Evolutionary conservation across 2,888 invertebrate genomes (phyloP).

Genomic region (Tineola bisselliella): DNA sequence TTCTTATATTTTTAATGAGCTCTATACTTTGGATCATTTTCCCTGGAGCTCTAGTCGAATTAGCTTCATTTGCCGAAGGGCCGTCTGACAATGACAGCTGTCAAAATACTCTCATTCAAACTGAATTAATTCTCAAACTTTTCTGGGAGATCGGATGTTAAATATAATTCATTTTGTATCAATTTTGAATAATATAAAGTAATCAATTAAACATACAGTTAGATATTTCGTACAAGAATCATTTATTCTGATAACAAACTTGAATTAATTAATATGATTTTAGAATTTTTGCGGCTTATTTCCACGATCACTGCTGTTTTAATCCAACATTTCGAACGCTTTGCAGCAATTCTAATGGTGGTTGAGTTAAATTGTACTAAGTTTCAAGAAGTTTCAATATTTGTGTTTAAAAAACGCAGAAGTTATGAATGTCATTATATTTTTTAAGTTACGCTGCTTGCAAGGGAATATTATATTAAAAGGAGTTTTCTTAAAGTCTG

Average conservation of each 20-base stretch:
- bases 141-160: constrained; percentile 19
- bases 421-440: too few species aligned
- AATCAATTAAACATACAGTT: not conserved
- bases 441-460: not conserved
- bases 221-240: not conserved
- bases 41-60: constrained; percentile 25
- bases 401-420: too few species aligned
- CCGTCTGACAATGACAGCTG: constrained; percentile 52
- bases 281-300: too few species aligned
- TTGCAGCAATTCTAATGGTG: too few species aligned
- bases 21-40: not conserved
- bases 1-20: not conserved
- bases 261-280: too few species aligned
- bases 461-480: not conserved
- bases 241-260: too few species aligned
- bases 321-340: too few species aligned
- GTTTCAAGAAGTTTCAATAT: too few species aligned
- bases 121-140: constrained; percentile 29
- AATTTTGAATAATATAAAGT: constrained; percentile 2
- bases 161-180: constrained; percentile 18
- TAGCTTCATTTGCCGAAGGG: constrained; percentile 59
- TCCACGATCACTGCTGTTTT: too few species aligned
- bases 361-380: not conserved
- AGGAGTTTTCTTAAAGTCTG: constrained; percentile 40
- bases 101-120: constrained; percentile 53